Base-by-base conservation (phyloP, 2,797 vertebrate species). In the Cossypha dichroa region DNA sequence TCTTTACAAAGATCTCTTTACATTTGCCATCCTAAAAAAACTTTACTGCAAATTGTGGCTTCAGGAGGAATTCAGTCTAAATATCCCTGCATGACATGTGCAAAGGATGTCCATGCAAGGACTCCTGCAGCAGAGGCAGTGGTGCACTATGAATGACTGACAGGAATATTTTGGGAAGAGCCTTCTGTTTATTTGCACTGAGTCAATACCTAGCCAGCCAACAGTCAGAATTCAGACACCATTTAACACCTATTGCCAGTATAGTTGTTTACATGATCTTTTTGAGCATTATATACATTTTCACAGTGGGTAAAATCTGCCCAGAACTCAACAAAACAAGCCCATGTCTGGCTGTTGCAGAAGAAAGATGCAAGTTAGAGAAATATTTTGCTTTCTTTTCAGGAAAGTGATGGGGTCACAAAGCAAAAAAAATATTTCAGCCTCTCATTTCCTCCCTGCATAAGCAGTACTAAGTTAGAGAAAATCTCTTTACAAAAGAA, bases 81-180 rank as follows among this genome's bases (percentile, higher is more conserved):
- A 28, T 41, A 77, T 46, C 51, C 54, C 62, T 78, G n/a, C 1
- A 7, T 11, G 8, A 38, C 25, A 31, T 2, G 0, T 18, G 17
- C 33, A 75, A 41, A 6, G 23, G 5, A 18, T 45, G 15, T 9
- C n/a, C 34, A 34, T 0, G 0, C 11, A 59, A 45, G 1, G 3
- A 62, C 6, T 23, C 25, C 68, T 51, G 38, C 41, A 72, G 33
- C 28, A 69, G 33, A 69, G 16, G n/a, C 12, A 80, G 55, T 29
- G 9, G 6, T 18, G 15, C 13, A 3, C 51, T 36, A 9, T 2
- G 43, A 46, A 29, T 10, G 4, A 62, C 25, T 33, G 56, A 55
- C 36, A 46, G 49, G 46, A 46, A 46, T 62, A n/a, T 22, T 88
- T 82, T 33, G 31, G 43, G 33, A 66, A 77, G 5, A 82, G 11